phyloP scores from a whole-genome alignment of 2,797 vertebrate species.

The Macrochelys suwanniensis region DNA sequence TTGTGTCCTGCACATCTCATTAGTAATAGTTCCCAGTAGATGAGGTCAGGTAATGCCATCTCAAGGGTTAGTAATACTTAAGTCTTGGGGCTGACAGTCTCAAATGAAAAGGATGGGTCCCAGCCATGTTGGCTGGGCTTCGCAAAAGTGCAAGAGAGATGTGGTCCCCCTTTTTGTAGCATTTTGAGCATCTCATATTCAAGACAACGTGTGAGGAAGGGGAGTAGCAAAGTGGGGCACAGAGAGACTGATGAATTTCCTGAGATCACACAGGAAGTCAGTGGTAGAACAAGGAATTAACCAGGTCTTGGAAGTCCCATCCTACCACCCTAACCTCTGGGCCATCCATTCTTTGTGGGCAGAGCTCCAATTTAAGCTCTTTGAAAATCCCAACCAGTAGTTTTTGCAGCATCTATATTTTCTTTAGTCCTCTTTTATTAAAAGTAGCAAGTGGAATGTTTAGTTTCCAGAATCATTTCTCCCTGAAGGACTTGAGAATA shows the following conservation, averaged over 20 bases:
- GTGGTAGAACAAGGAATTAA: background rate
- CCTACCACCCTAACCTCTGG: background rate
- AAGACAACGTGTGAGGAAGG: background rate
- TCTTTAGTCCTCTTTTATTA: background rate
- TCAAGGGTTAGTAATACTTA: accelerated
- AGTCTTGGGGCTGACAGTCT: background rate
- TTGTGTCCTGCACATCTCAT: background rate
- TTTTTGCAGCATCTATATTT: background rate
- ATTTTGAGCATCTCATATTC: background rate
- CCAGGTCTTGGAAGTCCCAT: background rate
- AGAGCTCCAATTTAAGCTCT: background rate
- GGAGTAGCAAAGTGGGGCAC: background rate
- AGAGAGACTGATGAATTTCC: background rate
- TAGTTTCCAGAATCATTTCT: background rate
- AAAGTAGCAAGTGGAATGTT: background rate
- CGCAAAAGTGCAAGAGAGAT: background rate
- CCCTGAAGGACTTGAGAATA: no score
- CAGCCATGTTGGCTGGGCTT: background rate
- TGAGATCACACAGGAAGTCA: background rate
- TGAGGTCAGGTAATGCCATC: background rate
- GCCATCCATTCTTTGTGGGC: background rate
- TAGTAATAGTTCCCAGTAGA: background rate
- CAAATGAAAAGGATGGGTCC: background rate
- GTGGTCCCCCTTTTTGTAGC: accelerated
- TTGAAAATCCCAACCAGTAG: background rate